These are phyloP conservation scores for Coleophora deauratella DNA, from an alignment of 2,888 invertebrate species.

Conservation along the genomic window DNA sequence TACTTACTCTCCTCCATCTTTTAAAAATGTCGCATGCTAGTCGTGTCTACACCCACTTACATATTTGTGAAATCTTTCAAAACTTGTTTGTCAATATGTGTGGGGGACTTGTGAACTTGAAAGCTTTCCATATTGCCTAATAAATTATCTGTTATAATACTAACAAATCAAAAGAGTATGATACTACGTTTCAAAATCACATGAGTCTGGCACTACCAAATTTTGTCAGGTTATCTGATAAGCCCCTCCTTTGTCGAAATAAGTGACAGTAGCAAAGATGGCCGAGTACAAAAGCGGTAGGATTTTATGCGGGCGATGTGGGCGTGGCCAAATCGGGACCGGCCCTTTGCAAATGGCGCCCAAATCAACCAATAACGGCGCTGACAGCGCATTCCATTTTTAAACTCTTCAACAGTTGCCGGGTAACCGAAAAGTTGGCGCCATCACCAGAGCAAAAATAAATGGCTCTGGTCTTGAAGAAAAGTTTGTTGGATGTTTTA, in stretches of 20 bases:
- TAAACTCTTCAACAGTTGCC: constrained; percentile 17
- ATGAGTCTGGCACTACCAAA: constrained; percentile 7
- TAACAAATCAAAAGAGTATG: constrained; percentile 13
- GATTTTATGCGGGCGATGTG: constrained; percentile 34
- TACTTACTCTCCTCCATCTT: no score
- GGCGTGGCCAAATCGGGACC: constrained; percentile 48
- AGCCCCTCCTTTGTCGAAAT: constrained; percentile 34
- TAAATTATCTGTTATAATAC: no score
- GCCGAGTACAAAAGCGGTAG: constrained; percentile 43
- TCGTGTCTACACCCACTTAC: no score
- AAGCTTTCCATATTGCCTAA: no score
- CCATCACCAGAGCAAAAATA: background rate
- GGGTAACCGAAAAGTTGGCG: background rate
- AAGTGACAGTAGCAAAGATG: constrained; percentile 49
- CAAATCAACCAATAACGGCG: constrained; percentile 54
- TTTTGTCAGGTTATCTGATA: constrained; percentile 29
- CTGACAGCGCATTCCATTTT: constrained; percentile 35
- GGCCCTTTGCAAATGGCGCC: constrained; percentile 70
- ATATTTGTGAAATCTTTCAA: no score
- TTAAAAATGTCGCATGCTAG: no score
- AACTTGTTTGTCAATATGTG: no score
- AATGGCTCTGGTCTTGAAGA: no score
- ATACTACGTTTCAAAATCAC: background rate
- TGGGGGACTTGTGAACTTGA: no score
- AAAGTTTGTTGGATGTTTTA: no score